A percentile compares a stretch with the other conserved stretches of the same genome.
Conservation (phyloP, 2,888 invertebrate species). For the Nesidiocoris tenuis region DNA sequence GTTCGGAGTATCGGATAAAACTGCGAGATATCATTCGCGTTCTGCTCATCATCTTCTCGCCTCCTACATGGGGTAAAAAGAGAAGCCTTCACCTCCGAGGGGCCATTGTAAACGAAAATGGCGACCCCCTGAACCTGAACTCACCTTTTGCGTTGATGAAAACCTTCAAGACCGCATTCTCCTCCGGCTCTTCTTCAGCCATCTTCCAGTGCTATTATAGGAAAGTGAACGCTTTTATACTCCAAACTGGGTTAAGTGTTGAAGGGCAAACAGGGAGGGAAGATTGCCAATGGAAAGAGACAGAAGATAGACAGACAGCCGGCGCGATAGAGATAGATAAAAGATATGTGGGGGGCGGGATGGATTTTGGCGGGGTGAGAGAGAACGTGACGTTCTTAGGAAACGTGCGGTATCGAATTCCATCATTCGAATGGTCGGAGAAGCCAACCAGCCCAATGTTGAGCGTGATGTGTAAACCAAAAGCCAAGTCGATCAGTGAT, state of each 20-base stretch:
- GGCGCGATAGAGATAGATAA: no score
- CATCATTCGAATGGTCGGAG: no score
- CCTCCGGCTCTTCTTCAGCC: neutral
- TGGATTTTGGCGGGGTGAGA: no score
- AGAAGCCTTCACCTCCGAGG: neutral
- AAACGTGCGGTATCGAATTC: no score
- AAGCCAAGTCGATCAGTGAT: no score
- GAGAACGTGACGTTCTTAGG: conserved; percentile 14
- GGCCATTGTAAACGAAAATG: neutral
- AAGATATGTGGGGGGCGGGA: no score
- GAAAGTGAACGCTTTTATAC: conserved; percentile 34
- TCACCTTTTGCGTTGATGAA: neutral
- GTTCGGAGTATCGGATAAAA: no score
- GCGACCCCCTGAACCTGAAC: neutral
- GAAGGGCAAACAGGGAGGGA: conserved; percentile 16
- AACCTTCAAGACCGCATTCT: neutral
- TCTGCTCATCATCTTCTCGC: no score
- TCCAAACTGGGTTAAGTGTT: conserved; percentile 35
- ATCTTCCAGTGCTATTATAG: neutral
- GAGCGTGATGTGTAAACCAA: no score
- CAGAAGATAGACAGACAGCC: neutral
- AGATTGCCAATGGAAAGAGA: neutral
- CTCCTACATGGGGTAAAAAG: no score
- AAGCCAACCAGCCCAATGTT: no score
- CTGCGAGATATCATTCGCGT: no score